Conservation (phyloP, 2,797 vertebrate species). For the Etheostoma perlongum region DNA sequence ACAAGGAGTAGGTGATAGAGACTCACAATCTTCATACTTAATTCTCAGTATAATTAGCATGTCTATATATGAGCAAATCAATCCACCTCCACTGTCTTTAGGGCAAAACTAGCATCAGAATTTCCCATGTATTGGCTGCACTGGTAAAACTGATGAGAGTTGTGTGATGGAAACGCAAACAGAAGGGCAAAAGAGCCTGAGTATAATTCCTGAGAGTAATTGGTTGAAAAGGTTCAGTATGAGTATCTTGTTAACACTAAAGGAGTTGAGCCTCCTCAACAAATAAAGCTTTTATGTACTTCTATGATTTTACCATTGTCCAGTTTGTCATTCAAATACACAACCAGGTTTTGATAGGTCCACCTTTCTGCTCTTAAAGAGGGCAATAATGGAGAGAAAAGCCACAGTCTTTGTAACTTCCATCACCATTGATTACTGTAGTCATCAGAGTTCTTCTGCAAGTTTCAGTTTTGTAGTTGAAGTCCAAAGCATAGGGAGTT, state of each 20-base stretch:
- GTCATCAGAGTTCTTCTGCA: background rate
- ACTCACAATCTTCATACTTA: background rate
- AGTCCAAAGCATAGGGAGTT: background rate
- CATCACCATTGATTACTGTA: background rate
- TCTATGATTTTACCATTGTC: background rate
- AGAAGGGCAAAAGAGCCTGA: background rate
- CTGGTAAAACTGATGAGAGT: background rate
- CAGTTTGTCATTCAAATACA: background rate
- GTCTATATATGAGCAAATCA: background rate
- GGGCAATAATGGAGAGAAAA: background rate
- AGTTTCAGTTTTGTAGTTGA: background rate
- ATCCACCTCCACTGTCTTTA: background rate
- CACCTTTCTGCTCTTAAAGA: background rate
- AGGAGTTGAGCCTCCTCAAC: background rate
- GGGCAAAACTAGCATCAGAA: background rate
- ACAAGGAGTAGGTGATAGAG: background rate
- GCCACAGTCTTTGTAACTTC: background rate
- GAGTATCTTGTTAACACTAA: background rate
- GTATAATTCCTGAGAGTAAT: background rate
- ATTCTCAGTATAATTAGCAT: background rate
- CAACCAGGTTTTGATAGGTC: background rate
- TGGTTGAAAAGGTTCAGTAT: background rate
- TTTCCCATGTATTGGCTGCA: background rate
- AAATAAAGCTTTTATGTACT: background rate
- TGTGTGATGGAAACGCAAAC: background rate